These are phyloP conservation scores for Heliangelus exortis DNA, from an alignment of 2,797 vertebrate species.

Conservation along the genomic window DNA sequence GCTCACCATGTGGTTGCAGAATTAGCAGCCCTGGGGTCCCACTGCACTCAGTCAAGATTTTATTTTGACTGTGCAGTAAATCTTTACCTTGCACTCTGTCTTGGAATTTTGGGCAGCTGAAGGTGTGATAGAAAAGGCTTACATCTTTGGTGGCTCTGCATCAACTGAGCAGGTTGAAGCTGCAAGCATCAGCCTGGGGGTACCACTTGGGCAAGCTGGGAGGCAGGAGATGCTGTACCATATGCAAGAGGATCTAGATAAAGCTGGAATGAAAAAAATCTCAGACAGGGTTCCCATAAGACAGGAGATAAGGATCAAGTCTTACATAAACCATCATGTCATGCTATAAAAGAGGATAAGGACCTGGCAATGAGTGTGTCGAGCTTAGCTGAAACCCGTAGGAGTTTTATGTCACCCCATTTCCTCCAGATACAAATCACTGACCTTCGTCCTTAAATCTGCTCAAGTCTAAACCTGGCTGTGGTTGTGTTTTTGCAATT, in stretches of 20 bases:
- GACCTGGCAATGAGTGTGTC: not conserved
- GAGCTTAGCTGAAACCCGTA: not conserved
- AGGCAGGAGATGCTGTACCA: not conserved
- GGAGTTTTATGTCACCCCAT: not conserved
- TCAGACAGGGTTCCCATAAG: not conserved
- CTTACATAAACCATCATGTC: not conserved
- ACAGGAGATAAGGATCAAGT: not conserved
- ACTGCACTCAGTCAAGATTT: not conserved
- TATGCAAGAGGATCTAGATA: not conserved
- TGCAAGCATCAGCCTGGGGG: no score
- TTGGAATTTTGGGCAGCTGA: not conserved
- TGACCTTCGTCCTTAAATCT: not conserved
- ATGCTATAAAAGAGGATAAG: not conserved
- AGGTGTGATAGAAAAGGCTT: not conserved
- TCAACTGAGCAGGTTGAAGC: no score
- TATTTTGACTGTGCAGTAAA: not conserved
- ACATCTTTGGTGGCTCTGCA: not conserved
- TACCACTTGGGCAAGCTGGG: not conserved
- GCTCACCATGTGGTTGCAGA: fast-evolving
- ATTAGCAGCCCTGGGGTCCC: not conserved
- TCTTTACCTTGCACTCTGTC: not conserved
- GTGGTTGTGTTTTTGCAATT: not conserved
- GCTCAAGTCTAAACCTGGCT: not conserved
- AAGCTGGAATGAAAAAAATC: not conserved
- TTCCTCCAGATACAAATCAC: not conserved